Base-by-base conservation (phyloP, 1,140 invertebrate genomes). In the Heliconius congener region DNA sequence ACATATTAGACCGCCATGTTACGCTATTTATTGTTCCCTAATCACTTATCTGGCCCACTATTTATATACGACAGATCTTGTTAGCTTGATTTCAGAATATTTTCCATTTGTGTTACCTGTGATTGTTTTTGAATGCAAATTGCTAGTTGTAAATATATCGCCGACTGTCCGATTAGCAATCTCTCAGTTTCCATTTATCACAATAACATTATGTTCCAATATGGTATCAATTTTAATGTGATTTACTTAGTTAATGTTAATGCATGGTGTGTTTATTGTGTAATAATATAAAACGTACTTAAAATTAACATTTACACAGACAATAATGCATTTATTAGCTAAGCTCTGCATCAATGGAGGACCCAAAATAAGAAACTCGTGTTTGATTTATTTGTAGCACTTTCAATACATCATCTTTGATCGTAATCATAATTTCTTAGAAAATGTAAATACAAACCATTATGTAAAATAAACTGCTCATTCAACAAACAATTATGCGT, bases 91-190 rank as follows among this genome's bases (percentile, higher is more conserved):
- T 87, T 84, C 84, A 86, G 82, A 87, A 85, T 87, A 89, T 89
- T 90, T 88, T 86, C 88, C 82, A 86, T 89, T 89, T 87, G 81
- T 83, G 87, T 83, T 82, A 78, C 75, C 76, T 86, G 80, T 89
- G 87, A 90, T 90, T 91, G 90, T 92, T 90, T 90, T 84, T 90
- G 82, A 86, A 93, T 92, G 89, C 87, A 91, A 92, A 90, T 92
- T 74, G 76, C 72, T 77, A 76, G 86, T 87, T 89, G 86, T 90
- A 90, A 90, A 92, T 88, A 93, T 84, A 87, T 87, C 90, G 82
- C 76, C 72, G 71, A 77, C 83, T 88, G 84, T 83, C 84, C 78
- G 88, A 89, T 89, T 90, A 92, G 82, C 82, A 88, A 91, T 91
- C 90, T 88, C 81, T 84, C 80, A 81, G 83, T 87, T 86, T 86